Percentiles rank a stretch among this genome's conserved stretches.
These are phyloP conservation scores for Thripadectes ignobilis DNA, from an alignment of 2,797 vertebrate genomes.

Conservation along the genomic window DNA sequence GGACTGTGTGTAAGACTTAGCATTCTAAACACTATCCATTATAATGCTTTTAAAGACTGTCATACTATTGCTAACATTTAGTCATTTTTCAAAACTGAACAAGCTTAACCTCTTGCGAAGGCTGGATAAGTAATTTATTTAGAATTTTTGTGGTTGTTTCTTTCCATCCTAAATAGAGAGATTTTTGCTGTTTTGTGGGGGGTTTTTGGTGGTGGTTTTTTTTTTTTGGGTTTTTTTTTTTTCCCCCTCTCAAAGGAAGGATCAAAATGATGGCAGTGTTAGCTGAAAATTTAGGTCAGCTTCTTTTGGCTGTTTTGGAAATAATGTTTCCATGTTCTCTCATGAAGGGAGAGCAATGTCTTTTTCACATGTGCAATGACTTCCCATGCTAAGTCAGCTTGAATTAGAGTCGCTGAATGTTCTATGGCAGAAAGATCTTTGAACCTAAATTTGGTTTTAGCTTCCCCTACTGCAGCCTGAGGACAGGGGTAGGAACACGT, in stretches of 20 bases:
- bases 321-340: neutral
- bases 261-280: neutral
- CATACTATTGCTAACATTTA: neutral
- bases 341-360: neutral
- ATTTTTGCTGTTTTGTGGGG: no score
- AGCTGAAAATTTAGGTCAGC: neutral
- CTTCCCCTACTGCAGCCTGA: neutral
- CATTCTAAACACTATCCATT: neutral
- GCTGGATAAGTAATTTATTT: neutral
- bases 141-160: neutral
- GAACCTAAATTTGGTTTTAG: neutral
- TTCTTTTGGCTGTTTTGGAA: neutral
- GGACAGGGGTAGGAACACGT: neutral
- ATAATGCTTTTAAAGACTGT: neutral
- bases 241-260: neutral
- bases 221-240: neutral
- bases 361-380: neutral
- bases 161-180: neutral
- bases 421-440: neutral
- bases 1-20: neutral
- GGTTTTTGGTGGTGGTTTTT: no score
- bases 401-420: neutral
- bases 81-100: neutral
- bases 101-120: neutral
- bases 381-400: slow-evolving; percentile 29